Evolutionary conservation across 2,797 vertebrate species (phyloP).

Genomic region (Yasuhikotakia modesta): DNA sequence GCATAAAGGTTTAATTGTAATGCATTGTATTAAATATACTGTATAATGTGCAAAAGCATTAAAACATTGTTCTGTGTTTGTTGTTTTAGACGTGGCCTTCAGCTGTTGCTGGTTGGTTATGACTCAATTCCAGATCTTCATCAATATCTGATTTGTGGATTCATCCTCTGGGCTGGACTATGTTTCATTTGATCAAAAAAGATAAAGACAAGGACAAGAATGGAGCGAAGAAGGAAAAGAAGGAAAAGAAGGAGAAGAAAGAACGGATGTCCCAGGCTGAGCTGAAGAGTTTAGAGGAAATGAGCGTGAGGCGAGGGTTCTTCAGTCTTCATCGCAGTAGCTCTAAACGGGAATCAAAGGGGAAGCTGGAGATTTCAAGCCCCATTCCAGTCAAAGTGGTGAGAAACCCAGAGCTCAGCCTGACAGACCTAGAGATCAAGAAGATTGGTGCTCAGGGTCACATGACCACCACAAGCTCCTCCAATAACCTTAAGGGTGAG

Average conservation of each 20-base stretch:
- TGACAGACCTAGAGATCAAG: constrained; percentile 81
- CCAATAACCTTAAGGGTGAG: constrained; percentile 78
- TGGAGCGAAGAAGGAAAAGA: constrained; percentile 73
- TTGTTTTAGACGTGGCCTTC: background rate
- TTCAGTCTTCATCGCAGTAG: constrained; percentile 87
- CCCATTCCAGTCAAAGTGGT: constrained; percentile 96
- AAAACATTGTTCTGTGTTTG: constrained; percentile 3
- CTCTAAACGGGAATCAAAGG: constrained; percentile 86
- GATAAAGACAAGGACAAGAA: constrained; percentile 76
- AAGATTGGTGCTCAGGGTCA: constrained; percentile 73
- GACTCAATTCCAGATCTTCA: constrained; percentile 34
- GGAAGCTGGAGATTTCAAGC: constrained; percentile 92
- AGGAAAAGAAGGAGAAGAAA: constrained; percentile 78
- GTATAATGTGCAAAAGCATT: too few species aligned
- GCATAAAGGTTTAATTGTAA: too few species aligned
- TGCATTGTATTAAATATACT: too few species aligned
- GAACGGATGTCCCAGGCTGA: constrained; percentile 80
- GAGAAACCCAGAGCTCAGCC: constrained; percentile 83
- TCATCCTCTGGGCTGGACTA: constrained; percentile 52
- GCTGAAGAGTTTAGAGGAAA: constrained; percentile 86
- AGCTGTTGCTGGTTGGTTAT: constrained; percentile 16
- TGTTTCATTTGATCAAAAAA: constrained; percentile 81
- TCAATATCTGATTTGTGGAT: constrained; percentile 18
- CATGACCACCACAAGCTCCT: constrained; percentile 79
- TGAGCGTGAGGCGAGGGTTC: constrained; percentile 91